These are phyloP conservation scores for Peromyscus attwateri DNA, from an alignment of 2,797 vertebrate species.

Conservation along the genomic window DNA sequence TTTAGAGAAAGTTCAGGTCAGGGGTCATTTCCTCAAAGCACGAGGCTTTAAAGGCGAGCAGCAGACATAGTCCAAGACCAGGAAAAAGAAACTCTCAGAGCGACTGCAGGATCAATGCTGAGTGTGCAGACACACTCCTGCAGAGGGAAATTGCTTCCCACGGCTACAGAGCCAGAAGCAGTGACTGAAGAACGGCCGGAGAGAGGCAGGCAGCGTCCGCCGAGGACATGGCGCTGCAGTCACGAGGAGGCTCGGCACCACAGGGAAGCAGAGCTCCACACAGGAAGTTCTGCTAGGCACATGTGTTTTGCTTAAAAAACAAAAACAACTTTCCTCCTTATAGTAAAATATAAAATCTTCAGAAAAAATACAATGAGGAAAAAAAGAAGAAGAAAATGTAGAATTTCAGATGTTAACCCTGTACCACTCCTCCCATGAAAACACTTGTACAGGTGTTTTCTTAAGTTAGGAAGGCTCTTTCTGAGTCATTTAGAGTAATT, in stretches of 20 bases:
- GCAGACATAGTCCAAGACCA: background rate
- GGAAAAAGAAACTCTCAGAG: background rate
- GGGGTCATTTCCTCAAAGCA: constrained; percentile 51
- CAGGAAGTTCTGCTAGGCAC: background rate
- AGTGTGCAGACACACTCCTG: too few species aligned
- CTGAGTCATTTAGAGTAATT: background rate
- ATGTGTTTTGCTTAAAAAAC: background rate
- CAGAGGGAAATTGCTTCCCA: background rate
- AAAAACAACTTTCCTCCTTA: background rate
- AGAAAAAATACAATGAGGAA: background rate
- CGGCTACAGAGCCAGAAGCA: background rate
- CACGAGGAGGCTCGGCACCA: background rate
- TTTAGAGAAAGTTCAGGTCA: background rate
- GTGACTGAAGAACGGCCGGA: background rate
- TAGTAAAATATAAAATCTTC: constrained; percentile 4
- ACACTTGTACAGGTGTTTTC: background rate
- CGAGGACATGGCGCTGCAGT: background rate
- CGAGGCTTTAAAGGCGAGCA: background rate
- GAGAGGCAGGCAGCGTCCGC: background rate
- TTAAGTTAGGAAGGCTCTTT: background rate
- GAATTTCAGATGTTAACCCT: background rate
- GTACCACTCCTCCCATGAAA: background rate
- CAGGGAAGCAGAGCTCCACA: background rate
- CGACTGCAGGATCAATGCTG: background rate
- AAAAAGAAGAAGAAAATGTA: background rate